These are phyloP conservation scores for Heliconius cydno DNA, from an alignment of 2,888 invertebrate species.

Conservation along the genomic window DNA sequence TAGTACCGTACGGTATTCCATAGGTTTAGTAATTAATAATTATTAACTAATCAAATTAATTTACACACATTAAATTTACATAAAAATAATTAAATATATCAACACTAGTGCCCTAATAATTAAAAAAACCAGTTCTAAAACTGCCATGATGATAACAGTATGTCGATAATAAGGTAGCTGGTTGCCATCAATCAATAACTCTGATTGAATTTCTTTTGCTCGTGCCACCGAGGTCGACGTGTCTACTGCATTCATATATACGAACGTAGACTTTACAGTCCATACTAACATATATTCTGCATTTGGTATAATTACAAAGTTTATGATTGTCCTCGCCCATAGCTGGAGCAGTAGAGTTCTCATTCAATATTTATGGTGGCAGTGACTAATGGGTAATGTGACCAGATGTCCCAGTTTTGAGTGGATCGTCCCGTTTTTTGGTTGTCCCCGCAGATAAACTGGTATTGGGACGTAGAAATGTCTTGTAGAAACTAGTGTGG, in stretches of 20 bases:
- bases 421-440: too few species aligned
- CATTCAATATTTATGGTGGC: conserved; percentile 44
- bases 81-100: background rate
- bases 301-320: conserved; percentile 82
- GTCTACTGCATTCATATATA: conserved; percentile 68
- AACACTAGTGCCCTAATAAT: background rate
- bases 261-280: background rate
- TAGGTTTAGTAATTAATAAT: background rate
- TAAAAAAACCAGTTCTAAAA: background rate
- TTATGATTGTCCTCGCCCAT: conserved; percentile 75
- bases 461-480: too few species aligned
- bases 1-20: too few species aligned
- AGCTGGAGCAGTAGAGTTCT: conserved; percentile 53
- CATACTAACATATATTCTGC: conserved; percentile 51
- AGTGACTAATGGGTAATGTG: conserved; percentile 37
- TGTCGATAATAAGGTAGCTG: conserved; percentile 30
- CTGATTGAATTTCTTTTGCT: conserved; percentile 72
- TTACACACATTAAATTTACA: background rate
- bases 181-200: conserved; percentile 55
- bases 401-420: too few species aligned
- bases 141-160: background rate
- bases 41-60: background rate
- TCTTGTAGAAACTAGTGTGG: too few species aligned
- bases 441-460: too few species aligned
- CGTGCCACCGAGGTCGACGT: conserved; percentile 69